Conservation (phyloP, 2,113 vertebrate genomes). For the Steatornis caripensis region DNA sequence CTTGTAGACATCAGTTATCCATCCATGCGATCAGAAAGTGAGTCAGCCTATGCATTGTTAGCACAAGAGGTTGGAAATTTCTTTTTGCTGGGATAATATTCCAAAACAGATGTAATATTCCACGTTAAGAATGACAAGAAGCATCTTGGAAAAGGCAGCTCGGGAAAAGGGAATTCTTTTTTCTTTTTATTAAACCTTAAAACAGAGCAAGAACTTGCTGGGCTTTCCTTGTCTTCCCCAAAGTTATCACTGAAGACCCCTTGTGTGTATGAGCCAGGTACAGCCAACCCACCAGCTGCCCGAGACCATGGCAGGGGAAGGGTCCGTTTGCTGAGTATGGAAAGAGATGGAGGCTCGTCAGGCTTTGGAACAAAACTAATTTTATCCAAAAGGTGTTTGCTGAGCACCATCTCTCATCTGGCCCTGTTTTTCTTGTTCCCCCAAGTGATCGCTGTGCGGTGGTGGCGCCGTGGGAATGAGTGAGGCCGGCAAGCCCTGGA, state of each 20-base stretch:
- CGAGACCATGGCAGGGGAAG: rapidly evolving
- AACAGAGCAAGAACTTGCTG: neutral
- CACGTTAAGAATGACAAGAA: neutral
- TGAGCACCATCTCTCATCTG: neutral
- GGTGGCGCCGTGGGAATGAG: neutral
- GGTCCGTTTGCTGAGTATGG: neutral
- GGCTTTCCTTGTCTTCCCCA: neutral
- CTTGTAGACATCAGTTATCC: neutral
- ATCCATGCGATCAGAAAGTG: neutral
- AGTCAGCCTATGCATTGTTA: neutral
- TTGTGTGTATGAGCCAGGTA: neutral
- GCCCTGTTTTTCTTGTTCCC: neutral
- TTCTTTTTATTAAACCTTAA: neutral
- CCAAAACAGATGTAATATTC: neutral
- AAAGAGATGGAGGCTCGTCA: neutral
- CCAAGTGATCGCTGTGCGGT: rapidly evolving
- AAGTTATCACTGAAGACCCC: neutral
- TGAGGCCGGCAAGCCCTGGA: neutral
- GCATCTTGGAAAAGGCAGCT: neutral
- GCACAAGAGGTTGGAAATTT: neutral
- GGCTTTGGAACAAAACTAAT: neutral
- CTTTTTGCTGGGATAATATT: neutral
- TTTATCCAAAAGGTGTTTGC: neutral
- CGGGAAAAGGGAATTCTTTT: neutral
- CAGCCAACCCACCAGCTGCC: neutral